A percentile compares a stretch with the other conserved stretches of the same genome.
Conservation (phyloP, 2,888 invertebrate species). For the Pinctada fucata region DNA sequence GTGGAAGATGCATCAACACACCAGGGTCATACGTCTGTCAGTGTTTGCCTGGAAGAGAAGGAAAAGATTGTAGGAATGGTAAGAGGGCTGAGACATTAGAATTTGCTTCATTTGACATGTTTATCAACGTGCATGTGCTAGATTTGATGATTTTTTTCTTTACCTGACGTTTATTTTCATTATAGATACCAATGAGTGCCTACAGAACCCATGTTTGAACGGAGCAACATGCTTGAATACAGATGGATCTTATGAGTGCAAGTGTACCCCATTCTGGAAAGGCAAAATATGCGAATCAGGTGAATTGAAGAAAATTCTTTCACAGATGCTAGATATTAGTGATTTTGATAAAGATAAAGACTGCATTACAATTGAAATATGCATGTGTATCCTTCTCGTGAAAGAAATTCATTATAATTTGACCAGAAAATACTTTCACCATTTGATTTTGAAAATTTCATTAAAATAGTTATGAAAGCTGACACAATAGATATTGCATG, state of each 20-base stretch:
- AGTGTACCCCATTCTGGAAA: conserved; percentile 47
- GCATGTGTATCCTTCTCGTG: too few relatives aligned
- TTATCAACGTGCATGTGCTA: too few relatives aligned
- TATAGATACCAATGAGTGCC: conserved; percentile 58
- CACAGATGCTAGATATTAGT: not conserved
- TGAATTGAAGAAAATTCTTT: conserved; percentile 30
- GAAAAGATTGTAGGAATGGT: conserved; percentile 85
- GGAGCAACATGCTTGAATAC: conserved; percentile 53
- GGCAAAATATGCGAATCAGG: conserved; percentile 56
- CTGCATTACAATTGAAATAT: too few relatives aligned
- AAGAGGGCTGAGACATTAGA: not conserved
- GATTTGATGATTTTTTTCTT: not conserved
- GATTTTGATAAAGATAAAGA: not conserved
- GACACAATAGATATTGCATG: too few relatives aligned
- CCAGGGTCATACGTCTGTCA: conserved; percentile 70
- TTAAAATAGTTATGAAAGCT: too few relatives aligned
- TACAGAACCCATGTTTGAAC: conserved; percentile 51
- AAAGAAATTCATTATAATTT: too few relatives aligned
- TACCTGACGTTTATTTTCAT: conserved; percentile 2
- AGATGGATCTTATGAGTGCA: conserved; percentile 52
- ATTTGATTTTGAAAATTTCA: too few relatives aligned
- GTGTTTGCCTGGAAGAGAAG: conserved; percentile 68
- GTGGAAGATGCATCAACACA: conserved; percentile 68
- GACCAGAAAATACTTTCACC: too few relatives aligned
- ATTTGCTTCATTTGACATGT: too few relatives aligned